Base-by-base conservation (phyloP, 2,888 invertebrate genomes). In the Lochmaea crataegi region DNA sequence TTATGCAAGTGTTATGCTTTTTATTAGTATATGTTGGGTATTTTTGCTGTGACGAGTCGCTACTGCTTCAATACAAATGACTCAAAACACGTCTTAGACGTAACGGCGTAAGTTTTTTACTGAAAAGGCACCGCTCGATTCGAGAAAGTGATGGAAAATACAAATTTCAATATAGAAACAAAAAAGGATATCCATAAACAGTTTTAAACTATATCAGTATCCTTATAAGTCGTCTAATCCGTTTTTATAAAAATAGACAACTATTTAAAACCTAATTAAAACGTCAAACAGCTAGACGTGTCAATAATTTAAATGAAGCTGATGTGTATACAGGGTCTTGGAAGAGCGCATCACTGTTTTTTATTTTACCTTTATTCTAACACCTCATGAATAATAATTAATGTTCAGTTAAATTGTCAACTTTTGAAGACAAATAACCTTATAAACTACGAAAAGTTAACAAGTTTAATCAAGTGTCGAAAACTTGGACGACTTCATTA, bases 401-500 rank as follows among this genome's bases (percentile, higher is more conserved):
- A 81, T 81, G 78, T 78, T 79, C 81, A 82, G 83, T 82, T 83
- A 82, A 82, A 81, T 82, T 82, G 83, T 82, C 83, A 83, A 82
- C 83, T 81, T 80, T 80, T 80, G 75, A 78, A 79, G 75, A 74
- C 80, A 75, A 80, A 80, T 79, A 78, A 38, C 77, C 12, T 60
- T 45, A 53, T 26, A 61, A 63, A 38, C 68, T 53, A 63, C 68
- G 63, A 53, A 51, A 68, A 53, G 68, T 68, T 61, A 51, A 41
- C 14, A 63, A 32, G 7, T 68, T 74, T 71, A 71, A 65, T 66
- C 60, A 69, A 66, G 66, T 56, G 60, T 38, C 60, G 60, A 60
- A 60, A 60, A 60, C 32, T 60, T 60, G 6, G 38, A 60, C 6
- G 14, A 38, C 38, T 60, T 60, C 38, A 60, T 60, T n/a, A 60